Percentiles rank a stretch among this genome's conserved stretches.
These are phyloP conservation scores for Ispidina lecontei DNA, from an alignment of 2,797 vertebrate species.

Conservation along the genomic window DNA sequence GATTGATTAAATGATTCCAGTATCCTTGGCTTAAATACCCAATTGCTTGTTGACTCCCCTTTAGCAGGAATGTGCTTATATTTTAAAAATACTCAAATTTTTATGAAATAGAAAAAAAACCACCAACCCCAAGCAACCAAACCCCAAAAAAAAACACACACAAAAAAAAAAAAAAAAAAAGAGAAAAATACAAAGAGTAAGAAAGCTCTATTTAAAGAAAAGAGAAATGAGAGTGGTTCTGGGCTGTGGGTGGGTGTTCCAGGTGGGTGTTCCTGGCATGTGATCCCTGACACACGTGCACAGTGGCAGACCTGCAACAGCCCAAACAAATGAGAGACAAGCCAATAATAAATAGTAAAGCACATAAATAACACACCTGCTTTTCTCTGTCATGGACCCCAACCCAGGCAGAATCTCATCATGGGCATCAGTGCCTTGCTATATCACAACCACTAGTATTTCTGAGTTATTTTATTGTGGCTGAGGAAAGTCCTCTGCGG, in stretches of 20 bases:
- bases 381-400: not conserved
- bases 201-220: not conserved
- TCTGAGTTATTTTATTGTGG: not conserved
- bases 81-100: not conserved
- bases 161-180: too few relatives aligned
- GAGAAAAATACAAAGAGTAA: not conserved
- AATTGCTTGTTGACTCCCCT: not conserved
- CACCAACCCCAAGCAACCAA: too few relatives aligned
- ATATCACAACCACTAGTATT: not conserved
- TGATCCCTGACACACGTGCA: not conserved
- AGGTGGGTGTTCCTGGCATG: not conserved
- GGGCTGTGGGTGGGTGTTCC: not conserved
- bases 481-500: not conserved
- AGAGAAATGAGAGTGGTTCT: not conserved
- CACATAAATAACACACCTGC: not conserved
- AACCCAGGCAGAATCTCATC: not conserved
- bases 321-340: not conserved
- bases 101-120: not conserved
- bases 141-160: too few relatives aligned
- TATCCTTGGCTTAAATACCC: not conserved
- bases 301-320: not conserved
- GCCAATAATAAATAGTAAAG: not conserved
- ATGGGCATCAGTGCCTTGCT: not conserved
- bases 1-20: not conserved
- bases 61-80: not conserved